phyloP scores from a whole-genome alignment of 2,113 vertebrate species.

The Mormyrus lacerda region DNA sequence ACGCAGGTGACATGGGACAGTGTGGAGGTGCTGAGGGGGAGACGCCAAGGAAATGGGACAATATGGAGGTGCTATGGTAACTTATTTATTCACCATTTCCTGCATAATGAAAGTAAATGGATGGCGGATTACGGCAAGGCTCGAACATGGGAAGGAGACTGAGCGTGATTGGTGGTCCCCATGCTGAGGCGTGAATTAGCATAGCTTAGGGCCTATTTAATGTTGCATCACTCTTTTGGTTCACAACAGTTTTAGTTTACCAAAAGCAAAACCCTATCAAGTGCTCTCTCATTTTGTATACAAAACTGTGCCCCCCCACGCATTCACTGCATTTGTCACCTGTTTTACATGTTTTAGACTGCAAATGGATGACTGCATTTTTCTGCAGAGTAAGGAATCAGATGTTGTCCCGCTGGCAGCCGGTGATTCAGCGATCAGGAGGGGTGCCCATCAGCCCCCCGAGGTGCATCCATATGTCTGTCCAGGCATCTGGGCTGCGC shows the following conservation, averaged over 20 bases:
- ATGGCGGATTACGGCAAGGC: neutral
- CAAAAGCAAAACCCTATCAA: neutral
- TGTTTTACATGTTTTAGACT: neutral
- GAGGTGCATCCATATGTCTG: neutral
- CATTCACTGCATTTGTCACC: neutral
- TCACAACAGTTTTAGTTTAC: neutral
- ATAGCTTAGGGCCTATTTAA: neutral
- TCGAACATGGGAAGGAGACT: neutral
- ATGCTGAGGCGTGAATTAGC: neutral
- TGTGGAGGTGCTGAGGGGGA: neutral
- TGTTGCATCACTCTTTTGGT: neutral
- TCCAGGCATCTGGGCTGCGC: neutral
- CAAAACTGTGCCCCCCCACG: neutral
- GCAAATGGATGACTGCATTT: neutral
- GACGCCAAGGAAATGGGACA: no score
- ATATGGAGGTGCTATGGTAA: neutral
- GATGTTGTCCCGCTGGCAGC: neutral
- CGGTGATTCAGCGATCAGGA: neutral
- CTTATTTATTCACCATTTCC: neutral
- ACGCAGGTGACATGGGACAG: no score
- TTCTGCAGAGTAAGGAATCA: neutral
- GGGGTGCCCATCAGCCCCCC: neutral
- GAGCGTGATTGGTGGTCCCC: neutral
- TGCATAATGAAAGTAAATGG: neutral
- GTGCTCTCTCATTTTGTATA: neutral